phyloP scores from a whole-genome alignment of 2,888 invertebrate genomes.

The Catocala nupta region DNA sequence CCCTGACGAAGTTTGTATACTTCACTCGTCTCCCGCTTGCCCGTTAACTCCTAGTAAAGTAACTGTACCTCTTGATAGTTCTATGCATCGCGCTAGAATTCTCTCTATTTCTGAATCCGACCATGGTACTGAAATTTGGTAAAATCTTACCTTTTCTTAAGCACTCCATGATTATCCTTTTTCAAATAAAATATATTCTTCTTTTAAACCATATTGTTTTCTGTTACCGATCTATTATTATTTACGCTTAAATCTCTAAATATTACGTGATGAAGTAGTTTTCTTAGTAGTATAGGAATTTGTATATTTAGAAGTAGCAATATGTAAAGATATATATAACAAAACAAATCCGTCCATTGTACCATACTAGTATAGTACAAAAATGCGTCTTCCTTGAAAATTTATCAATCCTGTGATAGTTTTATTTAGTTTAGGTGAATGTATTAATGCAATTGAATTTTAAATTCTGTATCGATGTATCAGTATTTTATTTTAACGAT shows the following conservation, averaged over 20 bases:
- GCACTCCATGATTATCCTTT: background rate
- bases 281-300: slow-evolving; percentile 16
- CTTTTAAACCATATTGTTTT: slow-evolving; percentile 19
- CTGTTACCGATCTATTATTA: slow-evolving; percentile 43
- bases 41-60: slow-evolving; percentile 87
- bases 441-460: slow-evolving; percentile 51
- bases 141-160: slow-evolving; percentile 50
- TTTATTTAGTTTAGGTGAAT: slow-evolving; percentile 53
- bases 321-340: slow-evolving; percentile 7
- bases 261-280: slow-evolving; percentile 21
- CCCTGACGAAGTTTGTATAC: slow-evolving; percentile 75
- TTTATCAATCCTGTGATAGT: slow-evolving; percentile 73
- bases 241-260: slow-evolving; percentile 41
- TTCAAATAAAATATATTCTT: slow-evolving; percentile 17
- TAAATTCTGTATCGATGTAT: slow-evolving; percentile 57
- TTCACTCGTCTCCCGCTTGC: slow-evolving; percentile 81
- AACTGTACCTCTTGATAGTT: slow-evolving; percentile 88
- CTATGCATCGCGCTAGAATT: slow-evolving; percentile 89
- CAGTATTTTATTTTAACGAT: slow-evolving; percentile 61
- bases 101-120: slow-evolving; percentile 89
- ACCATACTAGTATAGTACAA: slow-evolving; percentile 48
- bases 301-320: slow-evolving; percentile 8
- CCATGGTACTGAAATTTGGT: slow-evolving; percentile 93
- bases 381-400: slow-evolving; percentile 69
- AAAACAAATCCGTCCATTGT: slow-evolving; percentile 65